Base-by-base conservation (phyloP, 2,797 vertebrate genomes). In the Pangasius larnaudii region DNA sequence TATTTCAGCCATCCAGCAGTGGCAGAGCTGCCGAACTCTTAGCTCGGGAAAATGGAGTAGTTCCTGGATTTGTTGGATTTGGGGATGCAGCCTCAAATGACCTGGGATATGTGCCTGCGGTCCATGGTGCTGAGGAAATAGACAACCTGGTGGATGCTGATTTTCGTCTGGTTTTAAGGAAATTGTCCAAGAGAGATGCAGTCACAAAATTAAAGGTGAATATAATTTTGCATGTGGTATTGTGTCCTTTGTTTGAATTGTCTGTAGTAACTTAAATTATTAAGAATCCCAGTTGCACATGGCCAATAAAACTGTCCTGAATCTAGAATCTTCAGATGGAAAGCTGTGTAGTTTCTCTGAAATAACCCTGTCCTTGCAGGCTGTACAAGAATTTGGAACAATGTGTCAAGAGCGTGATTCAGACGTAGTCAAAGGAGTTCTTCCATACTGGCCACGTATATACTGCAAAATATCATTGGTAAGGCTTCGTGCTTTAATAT, bases 381-480 rank as follows among this genome's bases (percentile, higher is more conserved):
- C 99, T 89, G 97, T 98, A 91, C 98, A 99, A 87, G 98, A 99
- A 93, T 99, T 99, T 95, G 98, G 97, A 67, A 91, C 92, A 14
- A 99, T 99, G 98, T 99, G 98, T 94, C 97, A 97, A 89, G 97
- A 99, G 83, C 96, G 97, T 93, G 97, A 99, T 56, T 93, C 96
- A 0, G 98, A 98, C 90, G 93, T 95, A 89, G 98, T 99, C 4
- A 98, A 98, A 95, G 98, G 98, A 49, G 98, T 99, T 85, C 97
- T 99, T 87, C 98, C 98, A 3, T 99, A 99, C 87, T 99, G 99
- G 99, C 97, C 99, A 1, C 96, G 98, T 91, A 99, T 99, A 93
- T 99, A 99, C 93, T 99, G 98, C 94, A 98, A 97, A 94, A 97
- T 99, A 93, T 98, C 98, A 81, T 91, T 98, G 94, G 98, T 99